These are phyloP conservation scores for Cynopterus brachyotis DNA, from an alignment of 2,113 vertebrate genomes.

Conservation along the genomic window DNA sequence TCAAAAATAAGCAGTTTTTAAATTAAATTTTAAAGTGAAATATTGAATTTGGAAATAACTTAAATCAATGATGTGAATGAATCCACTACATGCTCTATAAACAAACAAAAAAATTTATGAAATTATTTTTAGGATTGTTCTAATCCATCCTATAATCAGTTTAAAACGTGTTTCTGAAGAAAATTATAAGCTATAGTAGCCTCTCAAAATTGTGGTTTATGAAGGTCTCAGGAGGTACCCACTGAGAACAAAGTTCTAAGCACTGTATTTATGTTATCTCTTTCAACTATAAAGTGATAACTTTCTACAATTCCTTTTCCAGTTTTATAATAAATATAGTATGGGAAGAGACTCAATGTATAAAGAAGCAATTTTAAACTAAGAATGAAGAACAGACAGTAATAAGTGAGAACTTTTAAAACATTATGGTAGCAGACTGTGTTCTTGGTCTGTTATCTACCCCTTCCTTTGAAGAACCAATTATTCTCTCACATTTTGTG, in stretches of 20 bases:
- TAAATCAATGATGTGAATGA: background rate
- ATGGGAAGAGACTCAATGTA: background rate
- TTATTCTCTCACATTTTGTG: background rate
- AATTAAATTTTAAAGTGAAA: constrained; percentile 4
- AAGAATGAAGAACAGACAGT: background rate
- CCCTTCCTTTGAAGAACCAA: constrained; percentile 13
- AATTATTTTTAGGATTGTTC: background rate
- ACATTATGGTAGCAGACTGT: background rate
- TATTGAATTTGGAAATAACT: background rate
- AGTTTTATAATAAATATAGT: background rate
- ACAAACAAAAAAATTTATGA: background rate
- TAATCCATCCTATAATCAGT: background rate
- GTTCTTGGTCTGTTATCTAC: background rate
- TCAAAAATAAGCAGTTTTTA: constrained; percentile 4
- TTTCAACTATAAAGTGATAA: constrained; percentile 43
- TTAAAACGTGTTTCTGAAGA: background rate
- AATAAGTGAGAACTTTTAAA: constrained; percentile 14
- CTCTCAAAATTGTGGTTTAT: background rate
- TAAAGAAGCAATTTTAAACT: constrained; percentile 39
- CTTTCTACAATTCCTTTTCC: constrained; percentile 24
- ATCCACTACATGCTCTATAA: background rate
- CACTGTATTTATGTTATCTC: background rate
- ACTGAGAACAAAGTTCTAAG: background rate
- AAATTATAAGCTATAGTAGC: background rate
- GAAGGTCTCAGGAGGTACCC: background rate